Evolutionary conservation across 2,797 vertebrate species (phyloP).

Genomic region (Sebastes vulpes): DNA sequence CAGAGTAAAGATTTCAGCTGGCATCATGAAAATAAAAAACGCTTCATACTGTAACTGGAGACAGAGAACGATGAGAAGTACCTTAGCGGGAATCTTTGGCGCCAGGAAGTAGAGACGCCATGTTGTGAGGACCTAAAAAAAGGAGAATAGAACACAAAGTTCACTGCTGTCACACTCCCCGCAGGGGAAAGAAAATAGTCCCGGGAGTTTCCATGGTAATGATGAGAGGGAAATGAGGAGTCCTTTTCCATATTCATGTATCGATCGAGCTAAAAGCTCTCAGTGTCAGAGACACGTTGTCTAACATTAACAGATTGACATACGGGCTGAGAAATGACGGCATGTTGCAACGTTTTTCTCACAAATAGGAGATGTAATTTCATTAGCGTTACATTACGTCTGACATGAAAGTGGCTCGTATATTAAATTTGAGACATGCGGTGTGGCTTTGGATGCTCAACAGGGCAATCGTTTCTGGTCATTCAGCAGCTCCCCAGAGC

Average conservation of each 20-base stretch:
- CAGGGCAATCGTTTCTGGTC: slow-evolving; percentile 22
- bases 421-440: slow-evolving; percentile 24
- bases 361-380: slow-evolving; percentile 18
- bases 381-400: slow-evolving; percentile 28
- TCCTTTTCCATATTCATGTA: slow-evolving; percentile 45
- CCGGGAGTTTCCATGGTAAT: slow-evolving; percentile 65
- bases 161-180: slow-evolving; percentile 32
- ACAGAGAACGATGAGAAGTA: slow-evolving; percentile 21
- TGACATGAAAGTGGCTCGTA: slow-evolving; percentile 13
- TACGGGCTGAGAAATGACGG: slow-evolving; percentile 4
- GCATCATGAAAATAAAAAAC: not conserved
- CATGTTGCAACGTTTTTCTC: slow-evolving; percentile 13
- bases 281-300: slow-evolving; percentile 30
- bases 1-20: not conserved
- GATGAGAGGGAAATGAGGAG: slow-evolving; percentile 29
- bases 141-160: slow-evolving; percentile 41
- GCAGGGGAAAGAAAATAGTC: slow-evolving; percentile 28
- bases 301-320: slow-evolving; percentile 39
- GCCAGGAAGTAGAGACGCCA: slow-evolving; percentile 89
- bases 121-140: slow-evolving; percentile 86
- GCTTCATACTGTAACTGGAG: not conserved
- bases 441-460: not conserved
- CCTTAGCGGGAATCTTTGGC: slow-evolving; percentile 87
- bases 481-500: slow-evolving; percentile 10
- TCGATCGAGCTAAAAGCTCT: slow-evolving; percentile 69